Evolutionary conservation across 2,888 invertebrate species (phyloP).

Genomic region (Argyresthia goedartella): DNA sequence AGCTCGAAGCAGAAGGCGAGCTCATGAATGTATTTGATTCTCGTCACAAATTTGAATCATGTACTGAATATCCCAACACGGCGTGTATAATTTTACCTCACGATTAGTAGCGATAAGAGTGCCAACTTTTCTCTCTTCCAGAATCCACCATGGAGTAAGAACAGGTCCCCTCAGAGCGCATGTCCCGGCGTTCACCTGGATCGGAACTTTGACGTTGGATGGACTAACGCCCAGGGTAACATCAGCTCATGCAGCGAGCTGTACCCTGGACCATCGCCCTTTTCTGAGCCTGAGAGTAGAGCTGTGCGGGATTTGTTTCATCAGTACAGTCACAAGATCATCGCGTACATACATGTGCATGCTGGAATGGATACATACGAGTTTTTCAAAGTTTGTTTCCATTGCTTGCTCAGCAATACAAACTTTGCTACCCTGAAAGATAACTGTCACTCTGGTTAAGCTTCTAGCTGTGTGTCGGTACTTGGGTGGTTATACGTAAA

Average conservation of each 20-base stretch:
- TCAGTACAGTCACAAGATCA: constrained; percentile 40
- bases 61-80: too few species aligned
- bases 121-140: background rate
- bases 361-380: constrained; percentile 20
- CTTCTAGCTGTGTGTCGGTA: too few species aligned
- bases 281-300: constrained; percentile 44
- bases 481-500: too few species aligned
- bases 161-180: constrained; percentile 36
- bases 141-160: constrained; percentile 22
- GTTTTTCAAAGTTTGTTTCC: constrained; percentile 30
- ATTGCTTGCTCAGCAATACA: too few species aligned
- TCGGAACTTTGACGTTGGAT: constrained; percentile 49
- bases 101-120: too few species aligned
- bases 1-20: too few species aligned
- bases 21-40: too few species aligned
- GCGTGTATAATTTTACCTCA: too few species aligned
- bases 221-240: constrained; percentile 21
- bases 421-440: too few species aligned
- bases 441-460: too few species aligned
- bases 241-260: constrained; percentile 36
- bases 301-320: constrained; percentile 41
- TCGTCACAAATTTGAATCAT: too few species aligned
- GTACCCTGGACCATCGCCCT: constrained; percentile 38
- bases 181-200: constrained; percentile 48
- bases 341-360: constrained; percentile 46